Percentiles rank a stretch among this genome's conserved stretches.
phyloP scores from a whole-genome alignment of 2,797 vertebrate genomes.

The Leucoraja ocellata region DNA sequence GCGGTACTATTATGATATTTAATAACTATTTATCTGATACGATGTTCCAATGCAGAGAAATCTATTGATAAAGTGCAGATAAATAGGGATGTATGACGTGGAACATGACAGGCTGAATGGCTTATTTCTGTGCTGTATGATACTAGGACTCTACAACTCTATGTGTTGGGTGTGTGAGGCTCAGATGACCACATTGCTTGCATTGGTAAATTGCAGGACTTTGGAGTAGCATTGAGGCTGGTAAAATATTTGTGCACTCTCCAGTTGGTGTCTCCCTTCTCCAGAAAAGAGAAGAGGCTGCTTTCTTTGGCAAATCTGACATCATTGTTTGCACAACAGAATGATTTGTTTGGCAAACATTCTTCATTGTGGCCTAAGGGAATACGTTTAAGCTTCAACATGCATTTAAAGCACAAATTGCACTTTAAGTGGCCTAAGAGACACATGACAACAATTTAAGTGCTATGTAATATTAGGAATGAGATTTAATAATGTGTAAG shows the following conservation, averaged over 20 bases:
- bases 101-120: too few relatives aligned
- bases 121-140: too few relatives aligned
- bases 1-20: too few relatives aligned
- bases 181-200: not conserved
- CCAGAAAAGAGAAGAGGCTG: not conserved
- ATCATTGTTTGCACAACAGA: not conserved
- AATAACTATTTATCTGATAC: too few relatives aligned
- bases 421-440: not conserved
- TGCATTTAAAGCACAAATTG: not conserved
- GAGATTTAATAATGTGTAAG: not conserved
- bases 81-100: too few relatives aligned
- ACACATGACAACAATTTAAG: not conserved
- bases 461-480: not conserved
- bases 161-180: not conserved
- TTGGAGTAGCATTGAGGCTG: not conserved
- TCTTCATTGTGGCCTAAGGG: not conserved
- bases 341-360: not conserved
- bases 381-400: not conserved
- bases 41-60: too few relatives aligned
- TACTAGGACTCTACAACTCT: too few relatives aligned
- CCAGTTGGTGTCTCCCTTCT: conserved; percentile 17
- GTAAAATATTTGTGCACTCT: not conserved
- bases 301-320: not conserved
- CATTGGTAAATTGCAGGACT: not conserved
- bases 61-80: too few relatives aligned